These are phyloP conservation scores for Beroe forskalii DNA, from an alignment of 37 sponge, comb jelly and placozoan genomes.

Conservation along the genomic window DNA sequence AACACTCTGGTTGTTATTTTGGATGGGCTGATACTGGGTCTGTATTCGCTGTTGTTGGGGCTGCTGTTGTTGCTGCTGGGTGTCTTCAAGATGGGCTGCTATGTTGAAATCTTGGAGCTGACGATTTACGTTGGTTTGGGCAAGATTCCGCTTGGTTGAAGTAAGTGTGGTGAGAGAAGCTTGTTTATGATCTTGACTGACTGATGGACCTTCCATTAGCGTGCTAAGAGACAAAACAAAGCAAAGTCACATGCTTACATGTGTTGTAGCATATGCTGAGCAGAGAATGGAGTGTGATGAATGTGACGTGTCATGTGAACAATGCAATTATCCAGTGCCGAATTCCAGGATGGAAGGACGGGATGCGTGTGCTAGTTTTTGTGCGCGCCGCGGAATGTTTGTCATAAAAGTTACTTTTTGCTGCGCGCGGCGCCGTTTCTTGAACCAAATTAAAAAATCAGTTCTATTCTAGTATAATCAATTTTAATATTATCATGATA, in stretches of 20 bases:
- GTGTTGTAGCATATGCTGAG: slow-evolving; percentile 10
- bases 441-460: too few relatives aligned
- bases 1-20: slow-evolving; percentile 32
- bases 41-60: background rate
- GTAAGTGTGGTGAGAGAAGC: slow-evolving; percentile 19
- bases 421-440: too few relatives aligned
- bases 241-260: slow-evolving; percentile 53
- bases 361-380: too few relatives aligned
- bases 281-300: too few relatives aligned
- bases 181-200: slow-evolving; percentile 18
- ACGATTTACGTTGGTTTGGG: background rate
- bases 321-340: slow-evolving; percentile 39
- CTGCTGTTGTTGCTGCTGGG: too few relatives aligned
- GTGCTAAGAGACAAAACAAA: slow-evolving; percentile 18
- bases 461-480: too few relatives aligned
- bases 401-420: too few relatives aligned
- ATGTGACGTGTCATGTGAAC: slow-evolving; percentile 62
- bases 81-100: background rate
- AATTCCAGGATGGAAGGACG: too few relatives aligned
- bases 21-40: slow-evolving; percentile 41
- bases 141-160: slow-evolving; percentile 21
- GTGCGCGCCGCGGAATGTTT: too few relatives aligned
- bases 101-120: slow-evolving; percentile 31
- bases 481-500: too few relatives aligned
- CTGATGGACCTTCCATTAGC: slow-evolving; percentile 18